These are phyloP conservation scores for Microplitis demolitor DNA, from an alignment of 1,140 invertebrate genomes.

Conservation along the genomic window DNA sequence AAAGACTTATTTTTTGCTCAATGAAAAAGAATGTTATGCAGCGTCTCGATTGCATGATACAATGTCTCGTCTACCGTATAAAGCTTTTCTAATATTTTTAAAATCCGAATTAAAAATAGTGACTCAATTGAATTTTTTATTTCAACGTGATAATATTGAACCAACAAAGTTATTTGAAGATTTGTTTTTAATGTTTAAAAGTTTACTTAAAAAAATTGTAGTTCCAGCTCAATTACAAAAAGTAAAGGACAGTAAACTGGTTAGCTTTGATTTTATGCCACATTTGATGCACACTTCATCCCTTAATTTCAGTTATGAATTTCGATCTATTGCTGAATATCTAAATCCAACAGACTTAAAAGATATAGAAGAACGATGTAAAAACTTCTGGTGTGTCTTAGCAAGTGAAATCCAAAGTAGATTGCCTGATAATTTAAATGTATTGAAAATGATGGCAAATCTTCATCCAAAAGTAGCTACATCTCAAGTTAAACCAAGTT, in stretches of 20 bases:
- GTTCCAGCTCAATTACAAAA: slow-evolving; percentile 14
- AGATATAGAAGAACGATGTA: too few species aligned
- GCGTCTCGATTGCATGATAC: background rate
- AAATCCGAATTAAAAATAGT: too few species aligned
- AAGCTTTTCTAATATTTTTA: too few species aligned
- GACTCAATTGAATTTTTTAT: too few species aligned
- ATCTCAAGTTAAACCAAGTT: slow-evolving; percentile 5
- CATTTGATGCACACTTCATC: slow-evolving; percentile 7
- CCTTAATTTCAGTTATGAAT: slow-evolving; percentile 20
- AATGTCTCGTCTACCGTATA: too few species aligned
- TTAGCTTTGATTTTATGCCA: background rate
- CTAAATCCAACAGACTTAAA: background rate
- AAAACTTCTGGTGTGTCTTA: too few species aligned
- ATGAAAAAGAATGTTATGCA: slow-evolving; percentile 20
- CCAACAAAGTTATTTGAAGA: background rate
- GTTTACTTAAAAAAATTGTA: background rate
- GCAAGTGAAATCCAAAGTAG: too few species aligned
- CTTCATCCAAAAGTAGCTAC: too few species aligned
- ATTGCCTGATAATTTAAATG: too few species aligned
- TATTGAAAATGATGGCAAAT: too few species aligned
- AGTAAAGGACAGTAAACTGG: background rate
- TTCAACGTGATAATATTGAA: slow-evolving; percentile 11
- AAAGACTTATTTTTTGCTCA: slow-evolving; percentile 7
- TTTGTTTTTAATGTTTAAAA: too few species aligned
- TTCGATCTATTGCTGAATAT: background rate